Evolutionary conservation across 2,888 invertebrate genomes (phyloP), one percentile per base, ranked within the genome.

Genomic region (Dorcus parallelipipedus): DNA sequence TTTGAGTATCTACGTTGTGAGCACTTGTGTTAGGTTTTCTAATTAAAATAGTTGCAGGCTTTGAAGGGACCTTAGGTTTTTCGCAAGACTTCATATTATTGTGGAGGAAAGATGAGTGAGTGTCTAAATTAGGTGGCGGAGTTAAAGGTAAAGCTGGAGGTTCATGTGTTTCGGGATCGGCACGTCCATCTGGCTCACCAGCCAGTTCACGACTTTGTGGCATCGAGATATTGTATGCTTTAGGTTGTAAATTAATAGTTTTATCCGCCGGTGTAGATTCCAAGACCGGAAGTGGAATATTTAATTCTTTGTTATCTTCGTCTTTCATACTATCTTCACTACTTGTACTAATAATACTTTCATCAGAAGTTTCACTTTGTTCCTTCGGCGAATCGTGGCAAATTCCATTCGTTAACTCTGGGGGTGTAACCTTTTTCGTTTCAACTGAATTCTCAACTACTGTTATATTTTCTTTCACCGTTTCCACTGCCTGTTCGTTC

Each of bases 141-240:
- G 87, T 85, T 58, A 85, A 83, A 0, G 90, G 90, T 56, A 91
- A 75, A 3, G 86, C 86, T 1, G 89, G 87, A 1, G 88, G 85
- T 74, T 87, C 88, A 23, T 81, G 81, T 43, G 88, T 87, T 69
- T 90, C 91, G 1, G 91, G 90, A 77, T 92, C 92, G 9, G 92
- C 91, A 67, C 90, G 85, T n/a, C 93, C 92, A 70, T 93, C 93
- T 0, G 93, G 93, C 70, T 91, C 92, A 7, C 92, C 93, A 7
- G 91, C 92, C 64, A 88, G 78, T 71, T 93, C 92, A 33, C 92
- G 82, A 73, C 89, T 90, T 62, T 84, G 72, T 1, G 73, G 64
- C 20, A 70, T 67, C 8, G 60, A 61, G 1, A 33, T 33, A 47
- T 65, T 61, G 47, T 54, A 62, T 4, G 53, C 8, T 48, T 55